Evolutionary conservation across 2,888 invertebrate species (phyloP), one percentile per base, ranked within the genome.

Genomic region (Tridacna gigas): DNA sequence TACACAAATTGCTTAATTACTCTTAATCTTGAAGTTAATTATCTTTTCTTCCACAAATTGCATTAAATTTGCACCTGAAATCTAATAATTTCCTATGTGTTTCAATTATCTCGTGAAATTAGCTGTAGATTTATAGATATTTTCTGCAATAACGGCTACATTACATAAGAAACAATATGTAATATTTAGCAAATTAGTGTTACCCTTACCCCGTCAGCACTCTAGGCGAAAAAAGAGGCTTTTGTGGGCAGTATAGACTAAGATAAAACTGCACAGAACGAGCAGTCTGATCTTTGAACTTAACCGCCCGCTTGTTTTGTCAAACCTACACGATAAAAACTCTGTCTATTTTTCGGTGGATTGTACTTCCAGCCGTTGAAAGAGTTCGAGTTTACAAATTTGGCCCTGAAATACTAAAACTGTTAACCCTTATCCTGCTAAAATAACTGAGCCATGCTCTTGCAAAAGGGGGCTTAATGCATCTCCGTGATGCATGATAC

Each of bases 41-140:
- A 67, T 26, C 15, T 12, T 26, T n/a, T 37, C 15, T 28, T 37
- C 15, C 15, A 51, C 71, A 71, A 71, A 71, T 51, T 28, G 69
- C 26, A 22, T 69, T 69, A n/a, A 69, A 69, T 69, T 37, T 69
- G 47, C 47, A 69, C 28, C 22, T 12, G 45, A n/a, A 37, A 51
- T 67, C 71, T 51, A 71, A 7, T 71, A 71, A 71, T 71, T 71
- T 71, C 25, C 47, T 51, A 51, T 51, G 48, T 51, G 71, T 7
- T 71, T 71, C 71, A 71, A 71, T 71, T 71, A 71, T 71, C 13
- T 51, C 51, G 71, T 71, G 51, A 47, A 51, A 71, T 51, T 71
- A 51, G n/a, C 18, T 11, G 51, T 45, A 51, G 71, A 71, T 45
- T 71, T 26, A 71, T 71, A 26, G 71, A 25, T 25, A 71, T 51